Base-by-base conservation (phyloP, 30 jellyfish, hydroid and myxozoan species). In the Aurelia aurita complex sp. Pacific region DNA sequence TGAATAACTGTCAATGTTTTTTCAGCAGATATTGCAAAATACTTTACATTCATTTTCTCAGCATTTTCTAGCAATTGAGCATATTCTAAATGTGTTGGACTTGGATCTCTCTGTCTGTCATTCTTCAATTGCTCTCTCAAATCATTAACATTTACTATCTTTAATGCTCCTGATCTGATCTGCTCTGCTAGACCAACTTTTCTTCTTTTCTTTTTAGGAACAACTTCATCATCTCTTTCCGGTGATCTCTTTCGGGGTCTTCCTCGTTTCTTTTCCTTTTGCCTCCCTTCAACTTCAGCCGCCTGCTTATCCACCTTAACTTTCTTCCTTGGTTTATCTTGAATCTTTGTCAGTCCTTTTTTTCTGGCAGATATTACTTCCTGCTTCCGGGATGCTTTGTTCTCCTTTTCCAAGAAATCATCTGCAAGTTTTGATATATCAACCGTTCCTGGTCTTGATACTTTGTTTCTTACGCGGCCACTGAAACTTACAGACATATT, bases 371-470 rank as follows among this genome's bases (percentile, higher is more conserved):
- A 46, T 0, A 46, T 46, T 46, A 46, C 57, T 46, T 46, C 57
- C 57, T 46, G 57, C 57, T 46, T 46, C 57, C 57, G 57, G 57
- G 57, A 46, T 4, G 57, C 57, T 51, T 43, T 42, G 36, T 42
- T 46, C 52, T 53, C 73, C 53, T 34, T 65, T 9, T 54, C 86
- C 7, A 72, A 59, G 73, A 83, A 70, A 46, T 70, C 92, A 11
- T 83, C 92, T 2, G 79, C 72, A 10, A 83, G 65, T 33, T 83
- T 60, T 36, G 92, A 83, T 36, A 83, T 83, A 55, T 83, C 92
- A 12, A 83, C 92, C 10, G 92, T 83, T 13, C 92, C 92, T 57
- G 92, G 92, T 43, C 92, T 70, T 42, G 73, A 60, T 16, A 83
- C 92, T 64, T 69, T 83, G 82, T 68, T 83, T 71, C 92, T 38